phyloP scores from a whole-genome alignment of 2,888 invertebrate genomes.

The Drosophila eohydei region DNA sequence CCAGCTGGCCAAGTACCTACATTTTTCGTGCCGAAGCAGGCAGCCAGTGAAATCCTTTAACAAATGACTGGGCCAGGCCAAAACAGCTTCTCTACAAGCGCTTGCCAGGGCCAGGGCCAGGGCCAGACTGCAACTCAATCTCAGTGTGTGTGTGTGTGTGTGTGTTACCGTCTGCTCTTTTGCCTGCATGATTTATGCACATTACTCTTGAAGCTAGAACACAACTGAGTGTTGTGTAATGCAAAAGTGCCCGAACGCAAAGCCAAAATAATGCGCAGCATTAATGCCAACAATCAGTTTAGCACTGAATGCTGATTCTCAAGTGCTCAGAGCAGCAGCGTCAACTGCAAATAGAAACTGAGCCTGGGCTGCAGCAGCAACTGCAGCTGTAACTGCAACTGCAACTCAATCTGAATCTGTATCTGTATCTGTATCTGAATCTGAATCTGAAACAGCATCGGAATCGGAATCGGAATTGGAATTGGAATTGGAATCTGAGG shows the following conservation, averaged over 20 bases:
- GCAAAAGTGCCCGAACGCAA: slow-evolving; percentile 34
- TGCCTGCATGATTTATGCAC: slow-evolving; percentile 61
- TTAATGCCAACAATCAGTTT: slow-evolving; percentile 54
- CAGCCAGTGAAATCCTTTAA: slow-evolving; percentile 47
- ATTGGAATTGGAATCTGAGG: neutral
- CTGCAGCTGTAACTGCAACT: neutral
- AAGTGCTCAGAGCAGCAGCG: neutral
- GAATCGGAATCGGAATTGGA: neutral
- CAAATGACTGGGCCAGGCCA: slow-evolving; percentile 56
- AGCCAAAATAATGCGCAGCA: slow-evolving; percentile 50
- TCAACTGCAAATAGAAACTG: slow-evolving; percentile 3
- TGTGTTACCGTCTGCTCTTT: slow-evolving; percentile 17
- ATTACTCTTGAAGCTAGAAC: slow-evolving; percentile 22
- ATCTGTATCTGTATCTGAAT: neutral
- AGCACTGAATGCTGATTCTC: slow-evolving; percentile 18
- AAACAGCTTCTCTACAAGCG: neutral
- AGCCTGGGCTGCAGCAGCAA: neutral
- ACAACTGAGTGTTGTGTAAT: slow-evolving; percentile 32
- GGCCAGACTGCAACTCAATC: slow-evolving; percentile 9
- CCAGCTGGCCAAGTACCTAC: slow-evolving; percentile 34
- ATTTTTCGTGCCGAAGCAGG: slow-evolving; percentile 14
- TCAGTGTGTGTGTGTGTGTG: slow-evolving; percentile 4
- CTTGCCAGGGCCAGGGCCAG: neutral
- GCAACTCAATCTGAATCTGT: neutral
- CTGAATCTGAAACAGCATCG: neutral